phyloP scores from a whole-genome alignment of 2,113 vertebrate genomes.

The Acanthisitta chloris region DNA sequence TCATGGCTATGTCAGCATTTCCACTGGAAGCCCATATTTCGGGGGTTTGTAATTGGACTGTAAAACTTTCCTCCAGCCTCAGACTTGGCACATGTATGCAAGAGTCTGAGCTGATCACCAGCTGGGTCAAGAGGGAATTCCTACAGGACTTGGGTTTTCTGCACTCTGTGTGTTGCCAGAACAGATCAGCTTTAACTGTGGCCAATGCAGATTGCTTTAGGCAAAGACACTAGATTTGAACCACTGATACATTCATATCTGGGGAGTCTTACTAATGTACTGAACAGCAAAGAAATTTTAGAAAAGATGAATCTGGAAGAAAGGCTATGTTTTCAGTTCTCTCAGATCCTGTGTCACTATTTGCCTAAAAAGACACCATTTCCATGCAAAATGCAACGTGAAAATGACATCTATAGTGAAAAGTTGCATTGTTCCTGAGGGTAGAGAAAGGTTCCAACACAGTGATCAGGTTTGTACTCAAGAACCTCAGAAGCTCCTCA shows the following conservation, averaged over 20 bases:
- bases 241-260: fast-evolving
- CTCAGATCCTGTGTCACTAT: not conserved
- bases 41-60: slow-evolving; percentile 63
- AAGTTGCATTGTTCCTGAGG: not conserved
- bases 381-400: not conserved
- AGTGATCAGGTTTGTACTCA: not conserved
- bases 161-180: not conserved
- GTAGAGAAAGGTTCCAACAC: not conserved
- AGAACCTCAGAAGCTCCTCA: not conserved
- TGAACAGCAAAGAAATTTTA: not conserved
- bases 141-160: not conserved
- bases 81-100: slow-evolving; percentile 44
- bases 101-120: slow-evolving; percentile 30
- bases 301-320: not conserved
- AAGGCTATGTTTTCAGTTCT: not conserved
- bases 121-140: slow-evolving; percentile 43
- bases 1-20: slow-evolving; percentile 61
- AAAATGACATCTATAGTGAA: not conserved
- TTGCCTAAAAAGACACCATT: not conserved
- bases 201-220: too few species aligned
- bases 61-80: slow-evolving; percentile 62
- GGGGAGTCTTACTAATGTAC: not conserved
- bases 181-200: not conserved
- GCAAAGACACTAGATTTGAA: not conserved
- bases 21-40: slow-evolving; percentile 65